Evolutionary conservation across 2,113 vertebrate genomes (phyloP).

Genomic region (Xenopus laevis): DNA sequence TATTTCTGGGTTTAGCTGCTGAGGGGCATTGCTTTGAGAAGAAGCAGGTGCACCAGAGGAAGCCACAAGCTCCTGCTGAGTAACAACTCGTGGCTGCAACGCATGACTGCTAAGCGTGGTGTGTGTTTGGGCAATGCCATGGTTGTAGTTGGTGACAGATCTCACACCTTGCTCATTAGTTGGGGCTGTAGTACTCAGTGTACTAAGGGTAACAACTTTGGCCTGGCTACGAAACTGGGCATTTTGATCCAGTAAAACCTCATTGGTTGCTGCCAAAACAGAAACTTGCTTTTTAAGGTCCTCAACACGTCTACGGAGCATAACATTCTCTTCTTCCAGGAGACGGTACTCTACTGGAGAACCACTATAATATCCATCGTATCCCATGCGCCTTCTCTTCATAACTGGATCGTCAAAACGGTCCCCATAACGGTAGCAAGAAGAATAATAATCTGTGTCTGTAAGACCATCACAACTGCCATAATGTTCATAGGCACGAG

Average conservation of each 20-base stretch:
- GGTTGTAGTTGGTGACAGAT: slow-evolving; percentile 90
- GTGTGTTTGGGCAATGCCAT: slow-evolving; percentile 94
- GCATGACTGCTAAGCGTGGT: slow-evolving; percentile 95
- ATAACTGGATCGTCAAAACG: slow-evolving; percentile 79
- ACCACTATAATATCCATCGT: slow-evolving; percentile 70
- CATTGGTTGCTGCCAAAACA: slow-evolving; percentile 91
- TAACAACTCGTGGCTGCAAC: slow-evolving; percentile 84
- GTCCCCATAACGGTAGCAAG: slow-evolving; percentile 45
- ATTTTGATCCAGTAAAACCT: slow-evolving; percentile 94
- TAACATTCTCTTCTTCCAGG: slow-evolving; percentile 87
- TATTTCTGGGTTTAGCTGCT: slow-evolving; percentile 88
- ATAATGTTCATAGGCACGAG: slow-evolving; percentile 65
- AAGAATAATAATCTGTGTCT: slow-evolving; percentile 59
- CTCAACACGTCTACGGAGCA: slow-evolving; percentile 89
- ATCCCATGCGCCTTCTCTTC: slow-evolving; percentile 79
- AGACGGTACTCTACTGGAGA: slow-evolving; percentile 84
- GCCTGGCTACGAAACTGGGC: slow-evolving; percentile 92
- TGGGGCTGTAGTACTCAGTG: slow-evolving; percentile 70
- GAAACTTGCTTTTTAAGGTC: slow-evolving; percentile 94
- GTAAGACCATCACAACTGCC: slow-evolving; percentile 74
- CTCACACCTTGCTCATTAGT: slow-evolving; percentile 87
- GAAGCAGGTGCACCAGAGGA: slow-evolving; percentile 73
- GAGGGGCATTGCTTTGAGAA: slow-evolving; percentile 73
- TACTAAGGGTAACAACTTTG: slow-evolving; percentile 89
- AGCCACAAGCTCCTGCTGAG: slow-evolving; percentile 87